Evolutionary conservation across 1,140 invertebrate genomes (phyloP).

Genomic region (Dreissena rostriformis): DNA sequence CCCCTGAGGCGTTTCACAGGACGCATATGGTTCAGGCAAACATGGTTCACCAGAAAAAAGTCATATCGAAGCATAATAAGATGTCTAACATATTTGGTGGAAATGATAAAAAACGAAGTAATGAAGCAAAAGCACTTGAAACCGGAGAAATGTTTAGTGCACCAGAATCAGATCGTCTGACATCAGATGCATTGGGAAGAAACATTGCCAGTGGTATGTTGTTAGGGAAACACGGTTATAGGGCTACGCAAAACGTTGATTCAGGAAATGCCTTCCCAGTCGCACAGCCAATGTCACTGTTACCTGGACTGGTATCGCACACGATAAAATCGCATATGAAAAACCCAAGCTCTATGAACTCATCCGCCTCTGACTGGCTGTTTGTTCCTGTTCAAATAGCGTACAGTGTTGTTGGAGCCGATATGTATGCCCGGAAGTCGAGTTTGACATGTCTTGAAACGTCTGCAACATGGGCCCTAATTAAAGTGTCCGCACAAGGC

Average conservation of each 20-base stretch:
- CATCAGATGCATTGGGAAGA: neutral
- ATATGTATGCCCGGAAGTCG: neutral
- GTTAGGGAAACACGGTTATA: neutral
- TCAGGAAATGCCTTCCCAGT: neutral
- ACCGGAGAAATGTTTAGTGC: neutral
- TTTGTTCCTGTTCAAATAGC: constrained; percentile 15
- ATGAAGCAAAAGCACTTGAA: too few species aligned
- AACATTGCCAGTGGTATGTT: neutral
- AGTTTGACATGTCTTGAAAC: neutral
- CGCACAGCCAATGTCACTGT: neutral
- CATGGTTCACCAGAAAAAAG: neutral
- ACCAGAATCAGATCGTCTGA: constrained; percentile 22
- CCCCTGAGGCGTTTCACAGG: constrained; percentile 33
- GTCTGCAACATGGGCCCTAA: neutral
- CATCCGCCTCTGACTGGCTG: neutral
- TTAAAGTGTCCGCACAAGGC: neutral
- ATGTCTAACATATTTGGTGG: too few species aligned
- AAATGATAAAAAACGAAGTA: too few species aligned
- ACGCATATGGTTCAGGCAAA: constrained; percentile 13
- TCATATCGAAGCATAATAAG: too few species aligned
- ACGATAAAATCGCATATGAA: too few species aligned
- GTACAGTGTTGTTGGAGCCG: neutral
- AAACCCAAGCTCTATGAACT: too few species aligned
- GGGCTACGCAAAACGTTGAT: too few species aligned
- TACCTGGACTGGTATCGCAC: neutral